These are phyloP conservation scores for Agrilus cyanescens DNA, from an alignment of 2,888 invertebrate species.

Conservation along the genomic window DNA sequence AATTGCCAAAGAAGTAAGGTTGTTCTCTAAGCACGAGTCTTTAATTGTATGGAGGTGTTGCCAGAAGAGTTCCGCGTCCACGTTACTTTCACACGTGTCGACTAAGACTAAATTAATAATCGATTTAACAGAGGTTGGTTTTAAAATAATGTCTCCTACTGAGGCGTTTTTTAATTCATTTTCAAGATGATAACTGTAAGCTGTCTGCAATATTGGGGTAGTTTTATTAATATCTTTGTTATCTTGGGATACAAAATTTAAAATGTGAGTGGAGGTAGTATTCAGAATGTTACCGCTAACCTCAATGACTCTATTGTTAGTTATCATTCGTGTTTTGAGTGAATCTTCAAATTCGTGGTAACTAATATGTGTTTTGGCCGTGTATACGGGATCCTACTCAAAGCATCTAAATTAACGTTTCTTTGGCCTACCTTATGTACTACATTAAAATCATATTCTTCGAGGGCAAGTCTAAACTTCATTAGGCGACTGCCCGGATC, in stretches of 20 bases:
- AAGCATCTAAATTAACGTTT: slow-evolving; percentile 24
- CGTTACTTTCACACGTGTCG: neutral
- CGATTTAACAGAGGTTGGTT: no score
- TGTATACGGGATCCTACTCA: slow-evolving; percentile 6
- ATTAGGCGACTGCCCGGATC: slow-evolving; percentile 22
- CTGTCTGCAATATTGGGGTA: no score
- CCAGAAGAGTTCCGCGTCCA: slow-evolving; percentile 4
- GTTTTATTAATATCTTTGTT: no score
- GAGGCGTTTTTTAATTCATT: no score
- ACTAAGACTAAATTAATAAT: slow-evolving; percentile 2
- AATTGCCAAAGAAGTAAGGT: slow-evolving; percentile 2
- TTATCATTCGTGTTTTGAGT: no score
- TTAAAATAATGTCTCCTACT: no score
- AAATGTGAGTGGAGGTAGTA: no score
- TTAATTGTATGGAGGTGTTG: slow-evolving; percentile 2
- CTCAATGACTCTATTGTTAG: no score
- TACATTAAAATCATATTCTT: no score
- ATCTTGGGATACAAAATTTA: no score
- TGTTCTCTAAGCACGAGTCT: neutral
- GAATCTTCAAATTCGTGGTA: slow-evolving; percentile 10
- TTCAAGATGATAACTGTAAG: no score
- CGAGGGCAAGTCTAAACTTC: slow-evolving; percentile 22
- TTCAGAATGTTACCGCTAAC: no score
- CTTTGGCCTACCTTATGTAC: slow-evolving; percentile 19
- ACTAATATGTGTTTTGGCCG: neutral